Conservation (phyloP, 2,888 invertebrate genomes). For the Pegoplata infirma region DNA sequence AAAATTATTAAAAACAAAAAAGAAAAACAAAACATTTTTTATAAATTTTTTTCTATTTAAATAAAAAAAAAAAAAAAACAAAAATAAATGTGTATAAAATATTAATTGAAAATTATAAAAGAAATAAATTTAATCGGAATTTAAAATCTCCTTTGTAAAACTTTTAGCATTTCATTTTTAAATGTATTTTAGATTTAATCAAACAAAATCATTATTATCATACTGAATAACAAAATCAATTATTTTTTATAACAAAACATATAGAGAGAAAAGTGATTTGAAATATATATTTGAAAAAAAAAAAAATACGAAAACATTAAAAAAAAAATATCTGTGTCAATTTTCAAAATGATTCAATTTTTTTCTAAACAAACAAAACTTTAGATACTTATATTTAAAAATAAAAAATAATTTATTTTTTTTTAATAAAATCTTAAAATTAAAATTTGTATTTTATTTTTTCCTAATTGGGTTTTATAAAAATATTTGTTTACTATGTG, state of each 20-base stretch:
- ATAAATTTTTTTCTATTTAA: slow-evolving; percentile 56
- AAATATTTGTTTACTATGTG: slow-evolving; percentile 26
- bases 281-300: slow-evolving; percentile 10
- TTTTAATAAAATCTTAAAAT: neutral
- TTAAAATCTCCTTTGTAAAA: slow-evolving; percentile 48
- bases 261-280: slow-evolving; percentile 34
- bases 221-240: slow-evolving; percentile 42
- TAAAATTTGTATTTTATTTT: neutral
- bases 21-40: slow-evolving; percentile 42
- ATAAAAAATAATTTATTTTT: slow-evolving; percentile 28
- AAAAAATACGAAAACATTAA: slow-evolving; percentile 7
- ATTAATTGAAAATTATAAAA: slow-evolving; percentile 30
- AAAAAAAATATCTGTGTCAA: slow-evolving; percentile 54
- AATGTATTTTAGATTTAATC: slow-evolving; percentile 55
- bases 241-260: slow-evolving; percentile 40
- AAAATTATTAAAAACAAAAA: slow-evolving; percentile 36
- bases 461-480: neutral
- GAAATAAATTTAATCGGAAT: slow-evolving; percentile 34
- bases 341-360: slow-evolving; percentile 57
- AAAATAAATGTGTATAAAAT: slow-evolving; percentile 44
- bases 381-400: slow-evolving; percentile 16
- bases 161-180: slow-evolving; percentile 58
- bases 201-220: slow-evolving; percentile 30
- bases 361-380: slow-evolving; percentile 19
- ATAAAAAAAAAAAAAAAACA: slow-evolving; percentile 24